Base-by-base conservation (phyloP, 2,113 vertebrate species). In the Phaethon lepturus region DNA sequence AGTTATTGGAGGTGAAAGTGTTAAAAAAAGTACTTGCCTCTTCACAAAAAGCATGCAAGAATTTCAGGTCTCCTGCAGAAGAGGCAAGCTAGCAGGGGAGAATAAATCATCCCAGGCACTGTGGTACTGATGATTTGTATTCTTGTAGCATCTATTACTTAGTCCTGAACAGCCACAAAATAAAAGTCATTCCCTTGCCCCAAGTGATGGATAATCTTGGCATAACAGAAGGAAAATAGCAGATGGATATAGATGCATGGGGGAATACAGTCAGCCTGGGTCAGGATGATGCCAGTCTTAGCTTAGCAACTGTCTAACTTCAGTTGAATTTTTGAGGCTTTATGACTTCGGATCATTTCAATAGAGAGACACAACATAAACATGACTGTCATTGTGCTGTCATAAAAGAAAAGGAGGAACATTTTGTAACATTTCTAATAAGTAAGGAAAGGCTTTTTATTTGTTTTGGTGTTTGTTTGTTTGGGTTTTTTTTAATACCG, bases 201-300 rank as follows among this genome's bases (percentile, higher is more conserved):
- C 59, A 86, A 40, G 85, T 93, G 82, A 95, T 95, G 81, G 94
- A 92, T 96, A 75, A 82, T 92, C 74, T 90, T 92, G 90, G 81
- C 88, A 76, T 62, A 88, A 93, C n/a, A 78, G 78, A 90, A 93
- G 88, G 85, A 95, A 83, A 86, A 88, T 63, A 96, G 94, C 88
- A 95, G 91, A 83, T 90, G 86, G 82, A 42, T 93, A 19, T 79
- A 73, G 58, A 79, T 92, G 45, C 78, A 92, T 53, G 55, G 53
- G 53, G 82, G 71, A 92, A 88, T 78, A 58, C 40, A 88, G 58
- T 55, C 53, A 79, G 59, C 40, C 86, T 68, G 63, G 86, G 90
- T 73, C 91, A 83, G 26, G 53, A n/a, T 49, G 56, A 72, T 93
- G 62, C 71, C 58, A 82, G 9, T 59, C 73, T 84, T 62, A 81